Conservation (phyloP, 2,113 vertebrate genomes). For the Pelecanus crispus region DNA sequence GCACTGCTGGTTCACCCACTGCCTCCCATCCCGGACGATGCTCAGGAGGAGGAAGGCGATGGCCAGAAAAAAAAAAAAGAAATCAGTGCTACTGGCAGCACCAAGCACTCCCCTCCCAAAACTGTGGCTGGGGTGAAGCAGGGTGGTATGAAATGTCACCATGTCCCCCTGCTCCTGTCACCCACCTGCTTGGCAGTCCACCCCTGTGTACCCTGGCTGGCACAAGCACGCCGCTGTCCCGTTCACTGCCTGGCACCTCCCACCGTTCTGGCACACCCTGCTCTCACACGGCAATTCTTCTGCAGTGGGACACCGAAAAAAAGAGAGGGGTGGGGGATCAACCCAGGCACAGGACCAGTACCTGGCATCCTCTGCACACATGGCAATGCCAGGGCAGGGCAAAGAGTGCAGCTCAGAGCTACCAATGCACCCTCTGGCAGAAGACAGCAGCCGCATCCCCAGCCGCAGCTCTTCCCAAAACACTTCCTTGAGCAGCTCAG, state of each 20-base stretch:
- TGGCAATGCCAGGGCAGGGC: neutral
- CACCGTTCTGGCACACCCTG: constrained; percentile 66
- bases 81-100: neutral
- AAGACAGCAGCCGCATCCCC: fast-evolving
- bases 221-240: constrained; percentile 55
- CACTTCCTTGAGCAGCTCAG: neutral
- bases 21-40: neutral
- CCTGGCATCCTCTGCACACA: neutral
- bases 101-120: neutral
- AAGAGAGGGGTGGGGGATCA: neutral
- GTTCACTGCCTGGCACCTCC: constrained; percentile 55
- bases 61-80: neutral
- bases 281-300: constrained; percentile 64
- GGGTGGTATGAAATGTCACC: neutral
- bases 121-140: neutral
- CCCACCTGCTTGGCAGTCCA: constrained; percentile 68
- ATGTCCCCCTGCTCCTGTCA: neutral
- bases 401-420: neutral
- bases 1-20: neutral
- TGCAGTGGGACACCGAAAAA: neutral
- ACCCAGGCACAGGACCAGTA: fast-evolving
- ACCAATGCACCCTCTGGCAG: neutral
- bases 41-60: neutral
- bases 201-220: constrained; percentile 55
- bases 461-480: neutral